Evolutionary conservation across 2,888 invertebrate species (phyloP), one percentile per base, ranked within the genome.

Genomic region (Folsomia candida): DNA sequence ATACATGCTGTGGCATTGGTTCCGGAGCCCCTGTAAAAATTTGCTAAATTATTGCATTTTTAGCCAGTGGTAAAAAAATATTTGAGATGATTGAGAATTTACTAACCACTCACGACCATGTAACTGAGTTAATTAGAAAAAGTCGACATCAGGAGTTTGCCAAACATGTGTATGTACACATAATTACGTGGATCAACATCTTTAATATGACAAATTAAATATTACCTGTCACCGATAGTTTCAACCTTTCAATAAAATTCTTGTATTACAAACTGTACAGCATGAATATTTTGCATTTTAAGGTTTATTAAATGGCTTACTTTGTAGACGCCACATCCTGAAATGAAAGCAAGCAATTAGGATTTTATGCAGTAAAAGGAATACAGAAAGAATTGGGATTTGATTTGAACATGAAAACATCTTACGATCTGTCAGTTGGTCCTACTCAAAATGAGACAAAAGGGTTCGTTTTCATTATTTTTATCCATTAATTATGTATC

Each of bases 201-300:
- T 58, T 24, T 6, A 6, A n/a, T 62, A 62, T 37, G 97, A 0
- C 94, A 92, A 0, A 97, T 97, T 0, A 97, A 94, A 97, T 98
- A 97, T 83, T 97, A 98, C 0, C 97, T 97, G 82, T 98, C 97
- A 0, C 97, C 97, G 78, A 97, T 97, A 0, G 97, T 97, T 85
- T 97, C 97, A 54, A 94, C 94, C 93, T 65, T 14, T 64, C 27
- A 62, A 59, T 18, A 24, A 2, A 2, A 26, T 22, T 18, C 25
- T 4, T 25, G 22, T 18, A 11, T n/a, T n/a, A 57, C 47, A 47
- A 9, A 9, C 47, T 57, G 18, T n/a, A 57, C 6, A 6, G 22
- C 11, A 57, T 11, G 6, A n/a, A 6, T 94, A 26, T 11, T 24
- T 25, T 11, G 9, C 27, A 4, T 6, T n/a, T 6, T 25, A 29